A percentile compares a stretch with the other conserved stretches of the same genome.
These are phyloP conservation scores for Genyomyrus donnyi DNA, from an alignment of 2,113 vertebrate species.

Conservation along the genomic window DNA sequence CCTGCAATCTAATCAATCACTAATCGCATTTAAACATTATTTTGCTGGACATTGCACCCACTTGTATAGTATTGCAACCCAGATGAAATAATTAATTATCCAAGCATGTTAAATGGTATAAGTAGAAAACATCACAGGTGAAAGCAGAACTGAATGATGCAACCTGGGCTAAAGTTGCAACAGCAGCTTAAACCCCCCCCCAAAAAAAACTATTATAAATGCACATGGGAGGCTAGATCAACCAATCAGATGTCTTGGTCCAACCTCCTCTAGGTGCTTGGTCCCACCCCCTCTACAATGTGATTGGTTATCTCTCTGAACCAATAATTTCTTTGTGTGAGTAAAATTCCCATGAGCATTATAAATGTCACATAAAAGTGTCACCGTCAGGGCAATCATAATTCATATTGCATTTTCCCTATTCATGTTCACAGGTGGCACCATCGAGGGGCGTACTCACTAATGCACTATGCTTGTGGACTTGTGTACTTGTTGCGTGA, in stretches of 20 bases:
- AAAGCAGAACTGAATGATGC: not conserved
- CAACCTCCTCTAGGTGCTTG: not conserved
- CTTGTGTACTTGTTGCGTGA: not conserved
- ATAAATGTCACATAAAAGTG: not conserved
- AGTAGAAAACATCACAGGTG: not conserved
- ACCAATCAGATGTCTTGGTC: not conserved
- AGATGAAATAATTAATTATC: not conserved
- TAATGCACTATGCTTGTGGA: not conserved
- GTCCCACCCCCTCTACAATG: not conserved
- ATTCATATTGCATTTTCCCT: not conserved
- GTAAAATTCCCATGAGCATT: not conserved
- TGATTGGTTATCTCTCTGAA: not conserved
- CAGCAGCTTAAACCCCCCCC: not conserved
- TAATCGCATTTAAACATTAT: not conserved
- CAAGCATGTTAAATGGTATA: not conserved
- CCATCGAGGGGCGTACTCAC: not conserved
- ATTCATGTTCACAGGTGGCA: not conserved
- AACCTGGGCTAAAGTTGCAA: not conserved
- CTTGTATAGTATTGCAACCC: not conserved
- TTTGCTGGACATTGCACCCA: not conserved
- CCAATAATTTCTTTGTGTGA: not conserved
- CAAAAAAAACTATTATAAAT: not conserved
- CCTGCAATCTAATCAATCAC: not conserved
- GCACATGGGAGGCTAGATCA: not conserved
- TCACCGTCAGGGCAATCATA: not conserved